A percentile compares a stretch with the other conserved stretches of the same genome.
Conservation (phyloP, 1,140 invertebrate genomes). For the Melipona quadrifasciata region DNA sequence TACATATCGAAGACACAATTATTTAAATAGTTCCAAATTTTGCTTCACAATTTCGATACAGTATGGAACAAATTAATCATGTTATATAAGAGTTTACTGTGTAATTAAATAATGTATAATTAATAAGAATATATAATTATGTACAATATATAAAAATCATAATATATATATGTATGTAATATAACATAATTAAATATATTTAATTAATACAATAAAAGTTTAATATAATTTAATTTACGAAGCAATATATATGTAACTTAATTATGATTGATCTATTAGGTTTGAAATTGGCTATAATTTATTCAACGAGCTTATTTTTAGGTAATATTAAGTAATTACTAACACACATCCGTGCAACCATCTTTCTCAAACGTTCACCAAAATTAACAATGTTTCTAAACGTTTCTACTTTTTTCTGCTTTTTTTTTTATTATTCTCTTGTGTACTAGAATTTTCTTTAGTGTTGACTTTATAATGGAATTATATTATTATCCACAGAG, state of each 20-base stretch:
- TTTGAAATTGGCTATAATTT: conserved; percentile 11
- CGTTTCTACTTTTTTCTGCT: conserved; percentile 10
- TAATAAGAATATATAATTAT: too few relatives aligned
- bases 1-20: too few relatives aligned
- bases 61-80: too few relatives aligned
- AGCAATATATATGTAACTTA: conserved; percentile 2
- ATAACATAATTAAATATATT: too few relatives aligned
- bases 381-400: conserved; percentile 25
- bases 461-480: not conserved
- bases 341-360: too few relatives aligned
- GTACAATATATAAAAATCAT: too few relatives aligned
- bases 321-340: not conserved
- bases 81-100: too few relatives aligned
- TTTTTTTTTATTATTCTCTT: conserved; percentile 24
- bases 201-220: not conserved
- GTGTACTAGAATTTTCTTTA: not conserved
- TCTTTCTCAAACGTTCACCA: conserved; percentile 11
- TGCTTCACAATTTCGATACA: too few relatives aligned
- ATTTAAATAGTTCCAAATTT: too few relatives aligned
- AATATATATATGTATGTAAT: too few relatives aligned
- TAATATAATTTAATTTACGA: conserved; percentile 1
- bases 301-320: not conserved
- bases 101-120: too few relatives aligned
- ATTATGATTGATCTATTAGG: not conserved
- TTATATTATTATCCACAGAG: too few relatives aligned